Base-by-base conservation (phyloP, 2,113 vertebrate species). In the Thunnus thynnus region DNA sequence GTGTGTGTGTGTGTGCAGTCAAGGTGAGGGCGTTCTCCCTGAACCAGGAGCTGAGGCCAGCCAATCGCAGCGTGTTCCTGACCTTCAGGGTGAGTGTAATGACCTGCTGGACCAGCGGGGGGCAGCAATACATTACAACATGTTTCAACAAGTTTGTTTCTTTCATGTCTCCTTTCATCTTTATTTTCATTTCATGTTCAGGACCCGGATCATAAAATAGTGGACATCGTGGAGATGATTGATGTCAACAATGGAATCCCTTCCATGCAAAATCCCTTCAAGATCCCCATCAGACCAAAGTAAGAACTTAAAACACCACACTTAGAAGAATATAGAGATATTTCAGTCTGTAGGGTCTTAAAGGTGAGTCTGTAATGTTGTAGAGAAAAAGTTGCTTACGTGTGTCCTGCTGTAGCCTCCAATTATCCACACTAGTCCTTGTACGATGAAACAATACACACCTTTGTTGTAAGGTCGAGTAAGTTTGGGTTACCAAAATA, bases 281-380 rank as follows among this genome's bases (percentile, higher is more conserved):
- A 96, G 94, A 97, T 99, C 88, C 98, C 98, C 48, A 69, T 94
- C 44, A 97, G 96, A 68, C 97, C 98, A 17, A 99, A 96, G 98
- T 99, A 96, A 83, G 89, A 60, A 1, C 16, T 32, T 1, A 14
- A 3, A 5, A 12, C 44, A n/a, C 0, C n/a, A 52, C 25, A 36
- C 13, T 0, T 41, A 41, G 1, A 9, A 41, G 2, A 36, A 36
- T 36, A 36, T 8, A 8, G 5, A 6, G 8, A 41, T 41, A 41
- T 41, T 8, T 9, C 36, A 41, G 36, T 41, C 36, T 41, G 32
- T 7, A 36, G 32, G 32, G 32, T 36, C 32, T 6, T 32, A 4
- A 32, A 32, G 32, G 32, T 32, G 32, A 32, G 22, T 22, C 22
- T 22, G 22, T 22, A 22, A 22, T 22, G 22, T 22, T 22, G 22